These are phyloP conservation scores for Pipa parva DNA, from an alignment of 2,113 vertebrate species.

Conservation along the genomic window DNA sequence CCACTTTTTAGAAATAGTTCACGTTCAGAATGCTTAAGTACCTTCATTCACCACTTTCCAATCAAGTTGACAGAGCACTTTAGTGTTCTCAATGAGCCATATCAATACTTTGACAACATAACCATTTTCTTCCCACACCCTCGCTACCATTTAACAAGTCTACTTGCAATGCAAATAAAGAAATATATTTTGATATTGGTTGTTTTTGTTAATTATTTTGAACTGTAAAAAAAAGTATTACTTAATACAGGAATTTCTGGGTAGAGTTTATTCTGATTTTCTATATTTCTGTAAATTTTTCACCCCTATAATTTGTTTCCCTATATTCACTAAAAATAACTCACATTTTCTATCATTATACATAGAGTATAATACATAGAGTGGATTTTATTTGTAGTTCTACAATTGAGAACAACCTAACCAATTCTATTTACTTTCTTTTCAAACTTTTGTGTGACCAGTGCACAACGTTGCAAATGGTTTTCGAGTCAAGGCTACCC, in stretches of 20 bases:
- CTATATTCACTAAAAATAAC: no score
- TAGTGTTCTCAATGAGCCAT: not conserved
- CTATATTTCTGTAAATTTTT: no score
- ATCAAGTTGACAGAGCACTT: not conserved
- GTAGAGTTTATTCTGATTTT: no score
- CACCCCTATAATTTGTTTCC: no score
- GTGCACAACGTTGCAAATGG: not conserved
- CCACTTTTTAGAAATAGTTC: not conserved
- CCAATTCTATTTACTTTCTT: not conserved
- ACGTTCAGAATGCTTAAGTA: not conserved
- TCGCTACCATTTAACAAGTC: no score
- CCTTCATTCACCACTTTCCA: not conserved
- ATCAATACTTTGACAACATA: not conserved
- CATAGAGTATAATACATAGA: not conserved
- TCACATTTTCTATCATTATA: no score
- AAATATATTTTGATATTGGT: no score
- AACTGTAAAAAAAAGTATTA: no score
- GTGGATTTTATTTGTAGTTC: not conserved
- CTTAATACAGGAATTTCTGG: no score
- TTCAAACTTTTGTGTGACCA: slow-evolving; percentile 6
- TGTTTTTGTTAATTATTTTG: no score
- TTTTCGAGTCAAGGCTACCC: slow-evolving; percentile 8
- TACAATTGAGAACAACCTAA: not conserved
- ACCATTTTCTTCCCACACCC: not conserved
- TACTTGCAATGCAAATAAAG: no score